Base-by-base conservation (phyloP, 37 sponge, comb jelly and placozoan genomes). In the Geodia barretti region DNA sequence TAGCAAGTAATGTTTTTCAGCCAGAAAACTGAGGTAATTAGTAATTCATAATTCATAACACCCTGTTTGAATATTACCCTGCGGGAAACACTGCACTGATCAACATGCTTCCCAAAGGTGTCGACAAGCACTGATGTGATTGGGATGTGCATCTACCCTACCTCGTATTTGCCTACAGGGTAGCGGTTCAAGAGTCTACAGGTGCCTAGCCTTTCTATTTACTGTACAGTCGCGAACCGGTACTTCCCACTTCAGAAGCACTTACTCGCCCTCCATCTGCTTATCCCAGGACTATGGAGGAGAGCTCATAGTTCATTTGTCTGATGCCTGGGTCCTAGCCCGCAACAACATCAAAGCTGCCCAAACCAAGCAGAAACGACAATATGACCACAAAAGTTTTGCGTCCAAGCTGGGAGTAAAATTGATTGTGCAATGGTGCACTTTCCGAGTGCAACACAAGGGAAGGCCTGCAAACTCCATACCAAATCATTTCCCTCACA, bases 71-170 rank as follows among this genome's bases (percentile, higher is more conserved):
- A n/a, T n/a, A n/a, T n/a, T n/a, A n/a, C n/a, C n/a, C n/a, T n/a
- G n/a, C n/a, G n/a, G n/a, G n/a, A n/a, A n/a, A n/a, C n/a, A n/a
- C n/a, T n/a, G n/a, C n/a, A 14, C 76, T 87, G 59, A 34, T 43
- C 33, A 72, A 61, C 58, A 82, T 82, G 85, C 23, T 77, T 42
- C 40, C 86, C 25, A 86, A 86, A 39, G 35, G 68, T 37, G 25
- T 33, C 41, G 58, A 47, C 39, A 61, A 9, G 11, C 39, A 60
- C 9, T 64, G 65, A 3, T 3, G 29, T 19, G 74, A 88, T 54
- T 88, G 89, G 89, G 89, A 88, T 41, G 64, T 70, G 24, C 68
- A 76, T 26, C 78, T 88, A 11, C 78, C 89, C 2, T 77, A 77
- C 43, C 58, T 88, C 17, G 36, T 88, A 36, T 76, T 82, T 76